phyloP scores from a whole-genome alignment of 1,140 invertebrate genomes.

The Diabrotica virgifera region DNA sequence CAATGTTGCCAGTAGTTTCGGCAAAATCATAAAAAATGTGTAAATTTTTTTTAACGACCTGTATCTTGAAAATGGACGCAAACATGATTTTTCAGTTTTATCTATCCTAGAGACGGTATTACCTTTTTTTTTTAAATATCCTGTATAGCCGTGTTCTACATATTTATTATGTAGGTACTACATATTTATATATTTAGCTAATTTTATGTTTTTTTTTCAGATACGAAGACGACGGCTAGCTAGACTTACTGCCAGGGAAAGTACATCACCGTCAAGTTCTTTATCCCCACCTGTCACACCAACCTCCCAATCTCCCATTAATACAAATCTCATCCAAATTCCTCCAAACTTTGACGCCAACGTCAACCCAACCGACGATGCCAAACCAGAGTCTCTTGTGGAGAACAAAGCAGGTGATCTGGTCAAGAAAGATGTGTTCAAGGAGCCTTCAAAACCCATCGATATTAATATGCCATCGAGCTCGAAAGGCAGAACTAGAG shows the following conservation, averaged over 20 bases:
- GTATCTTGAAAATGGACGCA: no score
- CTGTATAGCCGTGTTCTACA: no score
- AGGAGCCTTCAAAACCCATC: constrained; percentile 42
- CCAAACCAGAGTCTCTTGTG: constrained; percentile 1
- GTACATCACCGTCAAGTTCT: constrained; percentile 43
- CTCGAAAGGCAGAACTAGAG: constrained; percentile 32
- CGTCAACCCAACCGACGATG: constrained; percentile 25
- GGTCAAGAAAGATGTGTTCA: constrained; percentile 33
- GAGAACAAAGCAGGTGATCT: constrained; percentile 17
- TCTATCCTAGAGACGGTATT: no score
- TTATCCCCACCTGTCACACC: constrained; percentile 43
- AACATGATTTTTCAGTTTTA: no score
- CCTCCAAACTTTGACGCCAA: constrained; percentile 34
- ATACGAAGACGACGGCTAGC: constrained; percentile 67
- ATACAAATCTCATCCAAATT: constrained; percentile 40
- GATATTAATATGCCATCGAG: constrained; percentile 41
- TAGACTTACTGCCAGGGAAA: constrained; percentile 56
- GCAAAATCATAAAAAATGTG: no score
- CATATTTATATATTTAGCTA: no score
- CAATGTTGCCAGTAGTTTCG: no score
- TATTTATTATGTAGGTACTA: no score
- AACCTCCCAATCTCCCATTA: constrained; percentile 41
- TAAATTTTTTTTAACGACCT: no score
- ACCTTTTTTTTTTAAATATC: no score
- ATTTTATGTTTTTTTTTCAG: constrained; percentile 47